phyloP scores from a whole-genome alignment of 2,797 vertebrate species.

The Eospalax fontanierii region DNA sequence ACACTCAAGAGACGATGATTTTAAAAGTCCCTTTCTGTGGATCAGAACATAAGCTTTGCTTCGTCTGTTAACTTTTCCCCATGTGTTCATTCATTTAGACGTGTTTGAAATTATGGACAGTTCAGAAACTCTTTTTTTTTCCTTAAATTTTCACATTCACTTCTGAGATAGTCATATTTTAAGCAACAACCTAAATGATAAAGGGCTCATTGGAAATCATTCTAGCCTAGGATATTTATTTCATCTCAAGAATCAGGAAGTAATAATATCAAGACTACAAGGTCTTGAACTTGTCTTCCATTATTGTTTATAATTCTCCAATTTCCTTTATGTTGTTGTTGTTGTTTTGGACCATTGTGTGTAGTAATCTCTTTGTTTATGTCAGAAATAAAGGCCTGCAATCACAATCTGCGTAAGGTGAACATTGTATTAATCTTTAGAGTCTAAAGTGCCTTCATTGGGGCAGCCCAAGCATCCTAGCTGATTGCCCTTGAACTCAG shows the following conservation, averaged over 20 bases:
- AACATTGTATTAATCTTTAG: background rate
- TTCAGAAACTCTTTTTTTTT: background rate
- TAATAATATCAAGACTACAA: background rate
- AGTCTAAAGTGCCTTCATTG: background rate
- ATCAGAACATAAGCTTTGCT: background rate
- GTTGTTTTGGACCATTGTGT: background rate
- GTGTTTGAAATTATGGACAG: slow-evolving; percentile 9
- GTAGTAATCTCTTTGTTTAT: background rate
- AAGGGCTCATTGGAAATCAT: background rate
- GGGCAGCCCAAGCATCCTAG: background rate
- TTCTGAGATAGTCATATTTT: slow-evolving; percentile 5
- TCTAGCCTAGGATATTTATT: slow-evolving; percentile 32
- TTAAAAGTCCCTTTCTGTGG: slow-evolving; percentile 52
- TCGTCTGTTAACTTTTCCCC: background rate
- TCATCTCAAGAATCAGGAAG: background rate
- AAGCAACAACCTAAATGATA: slow-evolving; percentile 19
- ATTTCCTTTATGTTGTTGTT: no score
- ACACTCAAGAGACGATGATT: background rate
- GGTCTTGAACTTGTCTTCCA: slow-evolving; percentile 25
- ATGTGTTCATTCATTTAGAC: slow-evolving; percentile 30
- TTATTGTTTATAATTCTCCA: background rate
- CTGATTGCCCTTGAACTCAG: background rate
- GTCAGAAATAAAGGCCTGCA: background rate
- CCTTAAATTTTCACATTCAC: background rate
- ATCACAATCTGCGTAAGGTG: background rate